Conservation (phyloP, 2,113 vertebrate genomes). For the Phylloscopus trochilus region DNA sequence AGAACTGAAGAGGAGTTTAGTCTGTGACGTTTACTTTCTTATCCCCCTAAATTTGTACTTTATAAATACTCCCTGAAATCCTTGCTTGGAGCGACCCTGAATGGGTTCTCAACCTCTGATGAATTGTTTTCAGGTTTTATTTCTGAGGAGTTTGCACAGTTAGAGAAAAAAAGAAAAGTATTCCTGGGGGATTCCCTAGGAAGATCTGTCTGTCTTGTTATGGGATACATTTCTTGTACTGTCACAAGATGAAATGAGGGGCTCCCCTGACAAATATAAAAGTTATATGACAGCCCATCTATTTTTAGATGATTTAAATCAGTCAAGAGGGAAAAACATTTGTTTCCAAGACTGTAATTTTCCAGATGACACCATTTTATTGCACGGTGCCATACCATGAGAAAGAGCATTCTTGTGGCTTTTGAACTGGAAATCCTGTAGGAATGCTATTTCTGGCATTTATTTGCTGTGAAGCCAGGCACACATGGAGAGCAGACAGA, state of each 20-base stretch:
- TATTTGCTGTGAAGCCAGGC: conserved; percentile 65
- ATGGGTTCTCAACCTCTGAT: background rate
- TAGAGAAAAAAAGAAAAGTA: background rate
- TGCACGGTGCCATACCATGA: conserved; percentile 73
- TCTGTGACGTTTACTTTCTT: background rate
- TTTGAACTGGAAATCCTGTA: conserved; percentile 74
- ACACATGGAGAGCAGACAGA: conserved; percentile 63
- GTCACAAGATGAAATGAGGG: conserved; percentile 29
- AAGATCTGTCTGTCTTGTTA: background rate
- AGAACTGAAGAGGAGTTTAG: background rate
- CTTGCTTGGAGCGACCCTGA: background rate
- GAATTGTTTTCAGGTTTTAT: background rate
- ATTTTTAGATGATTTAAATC: conserved; percentile 74
- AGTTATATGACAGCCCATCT: conserved; percentile 61
- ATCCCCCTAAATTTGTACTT: background rate
- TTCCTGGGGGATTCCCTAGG: conserved; percentile 30
- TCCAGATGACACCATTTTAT: conserved; percentile 76
- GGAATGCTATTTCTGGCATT: conserved; percentile 74
- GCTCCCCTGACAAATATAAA: conserved; percentile 47
- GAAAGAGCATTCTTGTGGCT: conserved; percentile 76
- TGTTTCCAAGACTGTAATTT: conserved; percentile 74
- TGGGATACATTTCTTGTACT: conserved; percentile 4
- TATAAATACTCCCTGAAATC: background rate
- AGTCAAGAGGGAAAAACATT: conserved; percentile 61
- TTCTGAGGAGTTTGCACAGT: conserved; percentile 13